Evolutionary conservation across 1,140 invertebrate species (phyloP).

Genomic region (Galleria mellonella): DNA sequence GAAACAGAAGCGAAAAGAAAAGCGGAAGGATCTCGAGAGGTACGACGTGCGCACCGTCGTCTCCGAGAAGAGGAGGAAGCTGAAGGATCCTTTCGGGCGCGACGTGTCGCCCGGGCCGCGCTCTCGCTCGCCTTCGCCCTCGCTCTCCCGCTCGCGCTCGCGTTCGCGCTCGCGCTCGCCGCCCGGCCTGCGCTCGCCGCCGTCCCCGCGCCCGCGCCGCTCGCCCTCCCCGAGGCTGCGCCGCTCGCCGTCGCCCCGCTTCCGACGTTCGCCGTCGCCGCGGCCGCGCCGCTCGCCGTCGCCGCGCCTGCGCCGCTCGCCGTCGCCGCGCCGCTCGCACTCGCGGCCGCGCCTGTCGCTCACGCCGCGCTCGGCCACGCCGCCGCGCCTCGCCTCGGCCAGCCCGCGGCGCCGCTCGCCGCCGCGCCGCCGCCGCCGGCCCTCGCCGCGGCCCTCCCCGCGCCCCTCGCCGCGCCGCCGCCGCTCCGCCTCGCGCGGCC

Average conservation of each 20-base stretch:
- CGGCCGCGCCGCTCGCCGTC: slow-evolving; percentile 9
- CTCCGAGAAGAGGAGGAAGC: slow-evolving; percentile 79
- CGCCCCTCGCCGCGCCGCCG: slow-evolving; percentile 17
- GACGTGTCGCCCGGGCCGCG: slow-evolving; percentile 73
- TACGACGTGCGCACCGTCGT: slow-evolving; percentile 89
- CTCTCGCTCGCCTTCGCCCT: slow-evolving; percentile 27
- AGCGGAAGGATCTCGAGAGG: slow-evolving; percentile 85
- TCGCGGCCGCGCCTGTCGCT: slow-evolving; percentile 22
- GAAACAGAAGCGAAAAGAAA: slow-evolving; percentile 77
- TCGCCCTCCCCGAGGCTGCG: slow-evolving; percentile 8
- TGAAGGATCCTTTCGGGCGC: slow-evolving; percentile 87
- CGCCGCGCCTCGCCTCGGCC: slow-evolving; percentile 25
- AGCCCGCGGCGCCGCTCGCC: slow-evolving; percentile 4
- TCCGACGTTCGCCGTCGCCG: slow-evolving; percentile 18
- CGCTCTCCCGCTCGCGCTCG: slow-evolving; percentile 21
- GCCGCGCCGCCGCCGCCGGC: slow-evolving; percentile 24
- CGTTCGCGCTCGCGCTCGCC: slow-evolving; percentile 10
- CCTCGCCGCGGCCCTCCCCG: slow-evolving; percentile 21
- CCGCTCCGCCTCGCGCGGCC: slow-evolving; percentile 10
- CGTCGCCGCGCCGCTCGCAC: slow-evolving; percentile 8
- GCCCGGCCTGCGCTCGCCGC: slow-evolving; percentile 16
- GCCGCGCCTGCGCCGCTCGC: slow-evolving; percentile 12
- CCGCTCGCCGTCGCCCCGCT: slow-evolving; percentile 8
- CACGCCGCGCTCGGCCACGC: slow-evolving; percentile 31
- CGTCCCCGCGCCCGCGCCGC: slow-evolving; percentile 28